Evolutionary conservation across 2,888 invertebrate species (phyloP).

Genomic region (Mythimna pallens): DNA sequence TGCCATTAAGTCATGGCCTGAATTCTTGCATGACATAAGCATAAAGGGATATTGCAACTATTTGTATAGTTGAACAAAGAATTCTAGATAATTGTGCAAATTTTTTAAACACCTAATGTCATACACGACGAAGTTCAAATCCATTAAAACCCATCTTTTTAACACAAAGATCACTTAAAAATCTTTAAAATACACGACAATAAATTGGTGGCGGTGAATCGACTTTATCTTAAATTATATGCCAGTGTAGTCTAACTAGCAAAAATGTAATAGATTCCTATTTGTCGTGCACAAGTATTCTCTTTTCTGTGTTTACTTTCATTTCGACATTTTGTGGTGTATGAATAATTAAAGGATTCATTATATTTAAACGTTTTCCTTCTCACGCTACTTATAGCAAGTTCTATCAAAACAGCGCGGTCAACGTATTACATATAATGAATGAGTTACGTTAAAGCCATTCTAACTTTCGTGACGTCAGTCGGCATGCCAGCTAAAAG

Average conservation of each 20-base stretch:
- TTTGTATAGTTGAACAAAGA: background rate
- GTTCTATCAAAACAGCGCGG: background rate
- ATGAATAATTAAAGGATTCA: background rate
- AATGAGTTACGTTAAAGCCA: conserved; percentile 14
- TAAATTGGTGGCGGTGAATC: too few species aligned
- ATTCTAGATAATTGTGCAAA: too few species aligned
- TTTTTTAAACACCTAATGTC: too few species aligned
- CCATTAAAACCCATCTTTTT: too few species aligned
- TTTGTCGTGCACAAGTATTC: background rate
- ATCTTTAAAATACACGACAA: too few species aligned
- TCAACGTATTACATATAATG: conserved; percentile 14
- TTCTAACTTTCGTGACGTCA: conserved; percentile 41
- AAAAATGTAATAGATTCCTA: background rate
- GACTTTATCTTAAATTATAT: too few species aligned
- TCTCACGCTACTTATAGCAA: background rate
- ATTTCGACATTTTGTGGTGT: background rate
- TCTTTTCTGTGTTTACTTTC: background rate
- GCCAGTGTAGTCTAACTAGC: background rate
- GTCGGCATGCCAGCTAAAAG: conserved; percentile 33
- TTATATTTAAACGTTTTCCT: background rate
- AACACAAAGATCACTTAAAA: too few species aligned
- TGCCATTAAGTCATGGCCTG: conserved; percentile 25
- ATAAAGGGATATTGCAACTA: background rate
- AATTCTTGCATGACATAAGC: conserved; percentile 19
- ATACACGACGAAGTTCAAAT: too few species aligned